Evolutionary conservation across 1,140 invertebrate species (phyloP).

Genomic region (Asbolus verrucosus): DNA sequence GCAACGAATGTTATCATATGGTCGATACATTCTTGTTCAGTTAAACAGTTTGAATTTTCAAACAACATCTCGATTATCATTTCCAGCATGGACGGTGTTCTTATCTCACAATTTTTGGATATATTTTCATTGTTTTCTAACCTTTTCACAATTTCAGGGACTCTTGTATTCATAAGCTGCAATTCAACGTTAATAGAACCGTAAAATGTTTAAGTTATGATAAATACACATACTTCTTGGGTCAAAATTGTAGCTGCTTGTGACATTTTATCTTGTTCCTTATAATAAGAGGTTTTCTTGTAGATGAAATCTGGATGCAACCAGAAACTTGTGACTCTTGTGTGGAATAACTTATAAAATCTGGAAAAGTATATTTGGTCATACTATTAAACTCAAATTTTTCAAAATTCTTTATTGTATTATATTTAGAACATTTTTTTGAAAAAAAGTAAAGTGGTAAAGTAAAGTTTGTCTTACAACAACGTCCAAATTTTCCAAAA

Average conservation of each 20-base stretch:
- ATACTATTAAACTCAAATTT: no score
- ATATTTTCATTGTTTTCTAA: slow-evolving; percentile 30
- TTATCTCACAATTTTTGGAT: background rate
- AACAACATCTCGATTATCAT: slow-evolving; percentile 25
- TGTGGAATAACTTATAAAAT: slow-evolving; percentile 23
- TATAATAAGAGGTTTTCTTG: slow-evolving; percentile 40
- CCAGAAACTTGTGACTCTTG: slow-evolving; percentile 40
- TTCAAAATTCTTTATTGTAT: no score
- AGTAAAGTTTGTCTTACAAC: no score
- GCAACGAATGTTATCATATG: slow-evolving; percentile 51
- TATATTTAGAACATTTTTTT: no score
- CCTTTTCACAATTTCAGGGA: slow-evolving; percentile 24
- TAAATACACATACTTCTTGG: slow-evolving; percentile 43
- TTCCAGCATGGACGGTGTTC: slow-evolving; percentile 47
- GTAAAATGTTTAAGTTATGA: no score
- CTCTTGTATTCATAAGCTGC: slow-evolving; percentile 36
- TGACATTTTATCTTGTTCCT: slow-evolving; percentile 19
- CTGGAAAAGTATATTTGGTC: background rate
- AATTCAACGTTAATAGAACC: slow-evolving; percentile 14
- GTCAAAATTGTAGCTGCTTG: background rate
- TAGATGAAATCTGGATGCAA: slow-evolving; percentile 34
- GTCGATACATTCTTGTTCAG: slow-evolving; percentile 42
- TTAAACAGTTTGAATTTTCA: slow-evolving; percentile 44
- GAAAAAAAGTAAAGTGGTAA: no score
- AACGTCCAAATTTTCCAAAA: no score